These are phyloP conservation scores for Drosophila cardini DNA, from an alignment of 1,140 invertebrate species.

Conservation along the genomic window DNA sequence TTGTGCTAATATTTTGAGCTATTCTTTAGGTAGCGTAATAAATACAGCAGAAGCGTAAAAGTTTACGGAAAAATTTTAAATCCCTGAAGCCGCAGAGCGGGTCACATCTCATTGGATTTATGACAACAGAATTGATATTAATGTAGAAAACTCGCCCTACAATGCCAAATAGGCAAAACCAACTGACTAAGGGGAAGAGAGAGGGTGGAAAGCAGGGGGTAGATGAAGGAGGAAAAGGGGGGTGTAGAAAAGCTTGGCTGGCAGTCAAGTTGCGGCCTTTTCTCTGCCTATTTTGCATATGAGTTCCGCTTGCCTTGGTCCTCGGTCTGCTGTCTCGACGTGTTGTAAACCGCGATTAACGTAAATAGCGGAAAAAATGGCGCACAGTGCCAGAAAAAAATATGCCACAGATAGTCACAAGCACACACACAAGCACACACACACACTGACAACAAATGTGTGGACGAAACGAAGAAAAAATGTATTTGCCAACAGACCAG, in stretches of 20 bases:
- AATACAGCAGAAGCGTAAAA: conserved; percentile 34
- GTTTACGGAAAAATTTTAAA: conserved; percentile 44
- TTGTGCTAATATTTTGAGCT: neutral
- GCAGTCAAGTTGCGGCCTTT: conserved; percentile 23
- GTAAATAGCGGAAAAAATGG: conserved; percentile 67
- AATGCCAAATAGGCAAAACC: conserved; percentile 42
- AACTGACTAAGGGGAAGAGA: neutral
- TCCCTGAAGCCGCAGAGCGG: conserved; percentile 37
- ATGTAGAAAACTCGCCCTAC: conserved; percentile 64
- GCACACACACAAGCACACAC: conserved; percentile 22
- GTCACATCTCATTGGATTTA: conserved; percentile 75
- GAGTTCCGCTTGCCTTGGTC: conserved; percentile 34
- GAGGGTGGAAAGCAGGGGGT: neutral
- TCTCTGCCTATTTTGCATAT: conserved; percentile 54
- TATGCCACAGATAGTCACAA: conserved; percentile 27
- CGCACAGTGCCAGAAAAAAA: conserved; percentile 44
- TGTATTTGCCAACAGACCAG: conserved; percentile 20
- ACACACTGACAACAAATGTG: conserved; percentile 16
- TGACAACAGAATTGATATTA: conserved; percentile 82
- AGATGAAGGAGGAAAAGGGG: neutral
- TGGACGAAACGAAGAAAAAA: conserved; percentile 23
- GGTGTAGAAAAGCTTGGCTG: conserved; percentile 28
- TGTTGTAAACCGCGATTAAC: conserved; percentile 76
- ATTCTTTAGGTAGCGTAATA: neutral
- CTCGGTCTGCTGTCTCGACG: conserved; percentile 39